Percentiles rank a stretch among this genome's conserved stretches.
phyloP scores from a whole-genome alignment of 2,113 vertebrate genomes.

The Cynopterus brachyotis region DNA sequence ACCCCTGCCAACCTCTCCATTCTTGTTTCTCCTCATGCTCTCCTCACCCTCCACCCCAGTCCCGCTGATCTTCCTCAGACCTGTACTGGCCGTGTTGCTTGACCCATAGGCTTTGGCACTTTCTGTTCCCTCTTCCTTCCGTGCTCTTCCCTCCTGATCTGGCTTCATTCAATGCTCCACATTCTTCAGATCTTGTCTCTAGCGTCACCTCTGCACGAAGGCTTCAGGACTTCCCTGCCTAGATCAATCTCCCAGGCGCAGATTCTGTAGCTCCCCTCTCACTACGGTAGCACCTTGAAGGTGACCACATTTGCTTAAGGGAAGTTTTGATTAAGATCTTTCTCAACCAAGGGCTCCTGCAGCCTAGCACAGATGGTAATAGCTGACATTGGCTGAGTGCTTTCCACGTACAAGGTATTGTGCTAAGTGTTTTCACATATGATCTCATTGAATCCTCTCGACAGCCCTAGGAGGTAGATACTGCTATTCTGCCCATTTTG shows the following conservation, averaged over 20 bases:
- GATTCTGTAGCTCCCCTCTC: background rate
- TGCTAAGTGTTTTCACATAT: background rate
- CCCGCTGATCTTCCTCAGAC: background rate
- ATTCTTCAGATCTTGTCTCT: background rate
- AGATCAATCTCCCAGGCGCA: background rate
- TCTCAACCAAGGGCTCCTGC: background rate
- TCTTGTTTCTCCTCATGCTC: background rate
- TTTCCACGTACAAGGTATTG: fast-evolving
- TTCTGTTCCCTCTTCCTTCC: background rate
- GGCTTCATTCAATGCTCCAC: background rate
- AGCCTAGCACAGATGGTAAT: background rate
- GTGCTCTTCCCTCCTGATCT: background rate
- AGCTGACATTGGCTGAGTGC: too few species aligned
- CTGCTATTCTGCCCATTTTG: background rate
- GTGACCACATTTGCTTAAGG: background rate
- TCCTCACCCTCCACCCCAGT: background rate
- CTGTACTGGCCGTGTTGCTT: fast-evolving
- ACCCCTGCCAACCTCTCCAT: background rate
- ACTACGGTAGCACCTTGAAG: background rate
- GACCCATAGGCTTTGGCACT: background rate
- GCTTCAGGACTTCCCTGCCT: background rate
- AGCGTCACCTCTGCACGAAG: background rate
- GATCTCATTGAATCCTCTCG: background rate
- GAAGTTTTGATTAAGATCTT: background rate
- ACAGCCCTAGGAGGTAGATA: background rate